These are phyloP conservation scores for Metopia argyrocephala DNA, from an alignment of 2,888 invertebrate genomes.

Conservation along the genomic window DNA sequence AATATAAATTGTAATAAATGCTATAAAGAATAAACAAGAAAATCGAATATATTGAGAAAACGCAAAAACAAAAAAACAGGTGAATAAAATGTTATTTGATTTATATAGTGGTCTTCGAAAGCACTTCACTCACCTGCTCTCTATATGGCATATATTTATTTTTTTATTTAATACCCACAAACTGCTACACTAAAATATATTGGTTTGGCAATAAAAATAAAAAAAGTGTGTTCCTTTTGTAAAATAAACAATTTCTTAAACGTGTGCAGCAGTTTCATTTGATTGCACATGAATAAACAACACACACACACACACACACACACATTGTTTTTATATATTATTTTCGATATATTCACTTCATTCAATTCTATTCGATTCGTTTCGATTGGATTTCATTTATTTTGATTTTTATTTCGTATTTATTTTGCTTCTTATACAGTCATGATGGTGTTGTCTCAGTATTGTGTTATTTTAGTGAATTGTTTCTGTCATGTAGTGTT, in stretches of 20 bases:
- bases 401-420: constrained; percentile 26
- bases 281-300: constrained; percentile 53
- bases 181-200: constrained; percentile 17
- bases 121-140: constrained; percentile 15
- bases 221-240: constrained; percentile 28
- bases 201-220: constrained; percentile 52
- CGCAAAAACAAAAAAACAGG: background rate
- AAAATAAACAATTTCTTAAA: constrained; percentile 44
- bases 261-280: constrained; percentile 56
- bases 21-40: background rate
- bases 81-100: constrained; percentile 19
- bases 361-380: constrained; percentile 16
- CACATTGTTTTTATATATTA: constrained; percentile 40
- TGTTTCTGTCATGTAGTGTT: constrained; percentile 59
- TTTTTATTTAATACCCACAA: constrained; percentile 26
- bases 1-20: constrained; percentile 22
- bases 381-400: constrained; percentile 9
- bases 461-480: constrained; percentile 49
- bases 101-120: constrained; percentile 26
- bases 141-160: background rate
- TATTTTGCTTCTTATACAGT: constrained; percentile 15
- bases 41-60: background rate
- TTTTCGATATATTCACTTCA: constrained; percentile 6
- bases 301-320: too few species aligned
- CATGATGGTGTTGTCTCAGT: too few species aligned